Percentiles rank a stretch among this genome's conserved stretches.
phyloP scores from a whole-genome alignment of 1,140 invertebrate species.

The Drusus annulatus region DNA sequence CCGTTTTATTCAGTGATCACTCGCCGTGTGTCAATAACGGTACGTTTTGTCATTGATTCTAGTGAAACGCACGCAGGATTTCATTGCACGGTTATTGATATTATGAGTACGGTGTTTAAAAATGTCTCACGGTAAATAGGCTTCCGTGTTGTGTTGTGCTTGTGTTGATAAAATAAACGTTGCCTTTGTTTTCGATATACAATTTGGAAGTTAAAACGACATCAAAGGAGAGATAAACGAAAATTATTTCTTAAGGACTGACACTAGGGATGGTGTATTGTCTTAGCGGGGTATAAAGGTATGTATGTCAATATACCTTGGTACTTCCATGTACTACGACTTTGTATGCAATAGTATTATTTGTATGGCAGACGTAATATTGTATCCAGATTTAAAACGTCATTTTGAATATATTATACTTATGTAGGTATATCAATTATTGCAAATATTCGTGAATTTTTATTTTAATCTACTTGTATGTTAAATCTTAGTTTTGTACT shows the following conservation, averaged over 20 bases:
- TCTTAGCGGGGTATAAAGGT: constrained; percentile 29
- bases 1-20: constrained; percentile 40
- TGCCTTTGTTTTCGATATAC: constrained; percentile 9
- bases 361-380: too few species aligned
- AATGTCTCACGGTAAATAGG: constrained; percentile 51
- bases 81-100: constrained; percentile 47
- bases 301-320: constrained; percentile 24
- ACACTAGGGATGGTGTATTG: constrained; percentile 38
- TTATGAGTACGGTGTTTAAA: constrained; percentile 49
- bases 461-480: too few species aligned
- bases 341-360: too few species aligned
- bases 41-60: constrained; percentile 22
- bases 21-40: constrained; percentile 38
- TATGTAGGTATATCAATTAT: too few species aligned
- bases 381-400: too few species aligned
- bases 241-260: constrained; percentile 6
- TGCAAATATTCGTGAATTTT: too few species aligned
- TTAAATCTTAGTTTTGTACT: too few species aligned
- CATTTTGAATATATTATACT: too few species aligned
- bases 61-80: constrained; percentile 47
- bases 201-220: background rate
- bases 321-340: too few species aligned
- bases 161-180: constrained; percentile 31
- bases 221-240: constrained; percentile 14
- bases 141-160: constrained; percentile 52